These are phyloP conservation scores for Hecatera dysodea DNA, from an alignment of 2,888 invertebrate genomes.

Conservation along the genomic window DNA sequence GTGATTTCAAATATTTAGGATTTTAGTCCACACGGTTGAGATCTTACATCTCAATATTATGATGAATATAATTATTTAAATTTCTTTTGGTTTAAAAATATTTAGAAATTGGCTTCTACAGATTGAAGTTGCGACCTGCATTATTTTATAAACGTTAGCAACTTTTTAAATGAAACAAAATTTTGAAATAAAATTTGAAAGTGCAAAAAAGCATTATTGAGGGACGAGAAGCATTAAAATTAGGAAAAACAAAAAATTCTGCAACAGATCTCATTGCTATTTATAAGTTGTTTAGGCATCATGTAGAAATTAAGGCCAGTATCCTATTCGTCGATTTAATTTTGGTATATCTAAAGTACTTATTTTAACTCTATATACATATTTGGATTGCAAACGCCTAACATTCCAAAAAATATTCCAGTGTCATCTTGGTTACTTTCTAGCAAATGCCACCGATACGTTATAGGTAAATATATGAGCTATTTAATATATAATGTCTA, in stretches of 20 bases:
- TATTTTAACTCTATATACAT: slow-evolving; percentile 53
- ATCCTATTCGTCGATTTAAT: slow-evolving; percentile 59
- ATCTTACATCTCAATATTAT: slow-evolving; percentile 57
- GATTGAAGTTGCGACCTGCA: slow-evolving; percentile 20
- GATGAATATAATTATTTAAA: slow-evolving; percentile 28
- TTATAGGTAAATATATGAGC: slow-evolving; percentile 70
- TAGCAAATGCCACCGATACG: slow-evolving; percentile 78
- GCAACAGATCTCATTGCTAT: slow-evolving; percentile 82
- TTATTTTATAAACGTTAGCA: slow-evolving; percentile 28
- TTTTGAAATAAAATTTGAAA: slow-evolving; percentile 30
- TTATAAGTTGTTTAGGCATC: slow-evolving; percentile 73
- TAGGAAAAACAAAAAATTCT: slow-evolving; percentile 62
- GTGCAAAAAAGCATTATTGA: slow-evolving; percentile 13
- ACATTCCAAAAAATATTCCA: slow-evolving; percentile 81
- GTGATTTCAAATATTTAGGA: slow-evolving; percentile 77
- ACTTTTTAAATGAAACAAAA: slow-evolving; percentile 14
- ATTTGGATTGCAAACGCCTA: slow-evolving; percentile 73
- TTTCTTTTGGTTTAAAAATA: slow-evolving; percentile 11
- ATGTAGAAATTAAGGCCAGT: slow-evolving; percentile 71
- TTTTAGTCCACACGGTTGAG: slow-evolving; percentile 67
- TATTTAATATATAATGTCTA: slow-evolving; percentile 60
- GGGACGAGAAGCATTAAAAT: slow-evolving; percentile 53
- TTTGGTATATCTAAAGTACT: slow-evolving; percentile 62
- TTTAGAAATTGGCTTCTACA: slow-evolving; percentile 12
- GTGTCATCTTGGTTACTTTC: slow-evolving; percentile 68